Evolutionary conservation across 2,888 invertebrate species (phyloP), one percentile per base, ranked within the genome.

Genomic region (Psylliodes chrysocephalus): DNA sequence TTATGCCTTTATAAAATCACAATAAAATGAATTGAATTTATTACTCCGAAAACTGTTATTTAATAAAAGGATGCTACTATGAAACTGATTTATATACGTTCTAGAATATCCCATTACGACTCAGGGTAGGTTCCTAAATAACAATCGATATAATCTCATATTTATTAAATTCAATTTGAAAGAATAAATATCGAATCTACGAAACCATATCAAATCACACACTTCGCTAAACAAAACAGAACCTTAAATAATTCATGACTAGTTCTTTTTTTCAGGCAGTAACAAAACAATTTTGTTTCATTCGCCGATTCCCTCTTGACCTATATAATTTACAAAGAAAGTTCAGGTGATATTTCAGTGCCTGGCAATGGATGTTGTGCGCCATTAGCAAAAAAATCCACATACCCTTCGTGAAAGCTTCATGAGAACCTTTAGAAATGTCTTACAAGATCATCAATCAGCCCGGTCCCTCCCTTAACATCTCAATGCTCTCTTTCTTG

Each of bases 401-500:
- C 56, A 67, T 64, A 64, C 67, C 59, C 63, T 65, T 61, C 63
- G 67, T 69, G 63, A 69, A 65, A 65, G 61, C 67, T 61, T 64
- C 69, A 69, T 69, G 69, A 69, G 69, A 69, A 69, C 65, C 60
- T 67, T 65, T 55, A 63, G 63, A 64, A 64, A 63, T 67, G 65
- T 67, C 67, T 69, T 65, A 67, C 65, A 65, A 59, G 63, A 52
- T 49, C 65, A 67, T 69, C 65, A 65, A 69, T 69, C 69, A 69
- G 46, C 30, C 57, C 47, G 61, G 70, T 63, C 74, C 74, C 72
- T 71, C 71, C 74, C 71, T 71, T 74, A 74, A 74, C 73, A 73
- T 73, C 74, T 74, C 75, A 74, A 74, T 75, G 71, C 68, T 66
- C 69, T 70, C 71, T 71, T 73, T 75, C 75, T 71, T 71, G 73